phyloP scores from a whole-genome alignment of 2,113 vertebrate species.

The Cygnus buccinator region DNA sequence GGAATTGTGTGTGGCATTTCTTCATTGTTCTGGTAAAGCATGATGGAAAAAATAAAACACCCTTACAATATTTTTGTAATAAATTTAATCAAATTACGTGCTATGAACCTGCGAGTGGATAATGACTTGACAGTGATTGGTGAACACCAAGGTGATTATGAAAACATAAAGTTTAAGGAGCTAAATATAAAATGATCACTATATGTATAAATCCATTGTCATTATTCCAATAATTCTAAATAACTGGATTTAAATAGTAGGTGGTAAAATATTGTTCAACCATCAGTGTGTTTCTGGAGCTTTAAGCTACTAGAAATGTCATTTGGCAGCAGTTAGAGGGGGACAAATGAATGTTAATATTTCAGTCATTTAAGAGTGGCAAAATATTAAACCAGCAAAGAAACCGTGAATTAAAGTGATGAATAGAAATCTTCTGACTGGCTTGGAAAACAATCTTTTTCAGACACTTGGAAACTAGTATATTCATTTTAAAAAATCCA shows the following conservation, averaged over 20 bases:
- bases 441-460: not conserved
- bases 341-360: not conserved
- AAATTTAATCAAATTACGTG: slow-evolving; percentile 11
- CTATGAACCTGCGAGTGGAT: slow-evolving; percentile 8
- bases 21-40: slow-evolving; percentile 6
- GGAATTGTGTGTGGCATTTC: slow-evolving; percentile 5
- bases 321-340: not conserved
- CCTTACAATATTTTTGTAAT: slow-evolving; percentile 13
- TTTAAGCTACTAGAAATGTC: not conserved
- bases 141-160: not conserved
- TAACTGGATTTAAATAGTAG: slow-evolving; percentile 42
- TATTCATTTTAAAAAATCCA: not conserved
- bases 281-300: not conserved
- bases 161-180: slow-evolving; percentile 1
- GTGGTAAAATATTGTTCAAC: not conserved
- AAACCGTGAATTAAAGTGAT: not conserved
- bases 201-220: not conserved
- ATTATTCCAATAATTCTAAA: slow-evolving; percentile 7
- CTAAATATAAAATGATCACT: not conserved
- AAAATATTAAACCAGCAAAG: not conserved
- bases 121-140: not conserved
- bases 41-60: not conserved
- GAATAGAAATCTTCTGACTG: not conserved
- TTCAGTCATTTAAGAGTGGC: not conserved
- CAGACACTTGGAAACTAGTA: not conserved